These are phyloP conservation scores for Hypercompe scribonia DNA, from an alignment of 2,888 invertebrate genomes.

Conservation along the genomic window DNA sequence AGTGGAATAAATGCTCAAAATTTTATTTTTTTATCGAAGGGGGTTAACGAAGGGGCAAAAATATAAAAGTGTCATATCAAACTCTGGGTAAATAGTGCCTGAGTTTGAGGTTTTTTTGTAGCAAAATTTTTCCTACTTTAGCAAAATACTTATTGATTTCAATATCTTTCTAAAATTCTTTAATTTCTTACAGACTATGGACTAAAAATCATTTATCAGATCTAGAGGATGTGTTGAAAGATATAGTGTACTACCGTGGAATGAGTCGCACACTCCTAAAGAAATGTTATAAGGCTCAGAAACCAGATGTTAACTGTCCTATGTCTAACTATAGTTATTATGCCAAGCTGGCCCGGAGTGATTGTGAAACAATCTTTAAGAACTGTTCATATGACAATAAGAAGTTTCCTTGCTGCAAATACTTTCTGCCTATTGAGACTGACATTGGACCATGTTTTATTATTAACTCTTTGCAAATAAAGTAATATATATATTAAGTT, in stretches of 20 bases:
- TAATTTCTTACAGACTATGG: slow-evolving; percentile 85
- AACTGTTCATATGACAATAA: slow-evolving; percentile 85
- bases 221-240: slow-evolving; percentile 90
- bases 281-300: slow-evolving; percentile 83
- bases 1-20: no score
- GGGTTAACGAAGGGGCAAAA: no score
- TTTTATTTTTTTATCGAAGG: no score
- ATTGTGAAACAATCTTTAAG: slow-evolving; percentile 81
- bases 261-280: slow-evolving; percentile 88
- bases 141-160: no score
- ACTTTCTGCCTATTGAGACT: slow-evolving; percentile 87
- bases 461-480: slow-evolving; percentile 87
- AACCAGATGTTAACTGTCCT: slow-evolving; percentile 86
- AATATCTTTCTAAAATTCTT: neutral
- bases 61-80: no score
- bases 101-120: no score
- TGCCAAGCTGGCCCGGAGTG: slow-evolving; percentile 83
- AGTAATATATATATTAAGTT: slow-evolving; percentile 64
- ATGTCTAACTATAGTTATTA: slow-evolving; percentile 87
- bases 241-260: slow-evolving; percentile 90
- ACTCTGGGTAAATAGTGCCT: no score
- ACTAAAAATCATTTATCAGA: slow-evolving; percentile 89
- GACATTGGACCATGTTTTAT: slow-evolving; percentile 88
- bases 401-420: slow-evolving; percentile 87
- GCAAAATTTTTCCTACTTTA: no score